Evolutionary conservation across 2,888 invertebrate species (phyloP).

Genomic region (Himalopsyche anomala): DNA sequence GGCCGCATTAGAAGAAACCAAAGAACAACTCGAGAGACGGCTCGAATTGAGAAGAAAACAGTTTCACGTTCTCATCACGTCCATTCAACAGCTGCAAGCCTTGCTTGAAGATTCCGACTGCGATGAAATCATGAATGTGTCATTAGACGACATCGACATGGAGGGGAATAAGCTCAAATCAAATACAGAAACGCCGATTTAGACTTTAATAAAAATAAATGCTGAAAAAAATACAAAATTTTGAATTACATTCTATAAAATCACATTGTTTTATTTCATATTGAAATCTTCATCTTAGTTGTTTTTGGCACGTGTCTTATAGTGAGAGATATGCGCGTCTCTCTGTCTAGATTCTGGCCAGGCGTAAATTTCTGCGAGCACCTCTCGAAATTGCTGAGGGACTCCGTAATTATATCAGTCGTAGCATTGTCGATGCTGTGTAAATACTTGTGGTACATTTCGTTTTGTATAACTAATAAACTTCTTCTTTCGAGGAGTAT

Average conservation of each 20-base stretch:
- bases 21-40: slow-evolving; percentile 84
- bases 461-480: slow-evolving; percentile 88
- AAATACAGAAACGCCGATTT: not conserved
- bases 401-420: slow-evolving; percentile 80
- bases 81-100: slow-evolving; percentile 89
- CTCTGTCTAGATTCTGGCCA: slow-evolving; percentile 78
- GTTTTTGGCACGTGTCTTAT: slow-evolving; percentile 96
- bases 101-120: slow-evolving; percentile 84
- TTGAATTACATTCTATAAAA: slow-evolving; percentile 19
- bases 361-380: slow-evolving; percentile 77
- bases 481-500: slow-evolving; percentile 92
- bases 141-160: slow-evolving; percentile 71
- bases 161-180: slow-evolving; percentile 46
- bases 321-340: slow-evolving; percentile 90
- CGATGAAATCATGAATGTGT: slow-evolving; percentile 77
- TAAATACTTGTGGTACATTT: slow-evolving; percentile 88
- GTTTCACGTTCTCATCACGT: slow-evolving; percentile 91
- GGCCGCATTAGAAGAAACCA: slow-evolving; percentile 82
- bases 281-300: slow-evolving; percentile 82
- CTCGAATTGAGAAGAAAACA: slow-evolving; percentile 91
- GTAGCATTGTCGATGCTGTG: slow-evolving; percentile 89
- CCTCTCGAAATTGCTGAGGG: slow-evolving; percentile 80
- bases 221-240: slow-evolving; percentile 2
- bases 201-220: slow-evolving; percentile 11
- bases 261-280: slow-evolving; percentile 68